Evolutionary conservation across 1,140 invertebrate species (phyloP).

Genomic region (Papilio machaon): DNA sequence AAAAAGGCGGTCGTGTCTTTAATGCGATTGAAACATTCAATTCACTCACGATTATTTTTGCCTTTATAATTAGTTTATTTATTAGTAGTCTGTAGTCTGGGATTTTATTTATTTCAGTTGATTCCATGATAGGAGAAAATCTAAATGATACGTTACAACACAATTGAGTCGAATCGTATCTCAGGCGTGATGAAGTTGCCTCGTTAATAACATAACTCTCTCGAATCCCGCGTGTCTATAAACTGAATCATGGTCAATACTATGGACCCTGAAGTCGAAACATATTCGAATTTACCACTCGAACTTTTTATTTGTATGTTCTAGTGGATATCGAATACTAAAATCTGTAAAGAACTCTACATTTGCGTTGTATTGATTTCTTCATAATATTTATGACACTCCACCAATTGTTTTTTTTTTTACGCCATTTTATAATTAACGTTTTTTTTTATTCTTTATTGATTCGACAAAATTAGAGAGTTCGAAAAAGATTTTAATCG

Average conservation of each 20-base stretch:
- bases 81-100: background rate
- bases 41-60: too few species aligned
- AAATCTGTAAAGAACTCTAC: too few species aligned
- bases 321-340: too few species aligned
- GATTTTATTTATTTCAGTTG: background rate
- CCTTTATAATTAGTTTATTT: background rate
- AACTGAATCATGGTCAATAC: slow-evolving; percentile 31
- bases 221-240: slow-evolving; percentile 43
- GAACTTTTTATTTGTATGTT: background rate
- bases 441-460: too few species aligned
- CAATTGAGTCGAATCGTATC: slow-evolving; percentile 41
- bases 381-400: too few species aligned
- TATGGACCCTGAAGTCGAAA: background rate
- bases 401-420: too few species aligned
- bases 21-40: too few species aligned
- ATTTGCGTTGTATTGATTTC: too few species aligned
- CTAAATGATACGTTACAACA: background rate
- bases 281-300: background rate
- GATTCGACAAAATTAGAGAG: too few species aligned
- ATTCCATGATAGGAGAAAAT: background rate
- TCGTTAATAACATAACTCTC: slow-evolving; percentile 48
- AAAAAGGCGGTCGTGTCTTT: background rate
- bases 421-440: too few species aligned
- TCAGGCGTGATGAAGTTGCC: slow-evolving; percentile 45
- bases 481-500: too few species aligned